phyloP scores from a whole-genome alignment of 2,888 invertebrate genomes.

The Melanostoma scalare region DNA sequence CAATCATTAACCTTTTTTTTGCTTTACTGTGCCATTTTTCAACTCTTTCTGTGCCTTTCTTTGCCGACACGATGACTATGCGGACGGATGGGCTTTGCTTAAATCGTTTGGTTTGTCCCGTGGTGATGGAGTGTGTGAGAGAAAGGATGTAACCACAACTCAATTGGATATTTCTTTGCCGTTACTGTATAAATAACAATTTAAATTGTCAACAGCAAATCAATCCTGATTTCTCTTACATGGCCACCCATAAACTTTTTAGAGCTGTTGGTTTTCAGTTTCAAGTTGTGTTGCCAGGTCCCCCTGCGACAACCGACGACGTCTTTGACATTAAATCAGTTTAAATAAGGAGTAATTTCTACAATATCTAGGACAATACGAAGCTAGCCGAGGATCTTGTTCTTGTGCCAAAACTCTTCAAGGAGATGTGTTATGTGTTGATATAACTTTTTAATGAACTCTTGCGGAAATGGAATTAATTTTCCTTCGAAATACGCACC shows the following conservation, averaged over 20 bases:
- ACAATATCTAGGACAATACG: background rate
- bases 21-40: constrained; percentile 3
- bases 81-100: background rate
- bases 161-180: background rate
- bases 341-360: constrained; percentile 31
- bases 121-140: background rate
- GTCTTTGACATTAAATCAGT: background rate
- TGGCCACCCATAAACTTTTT: constrained; percentile 2
- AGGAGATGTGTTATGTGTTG: constrained; percentile 35
- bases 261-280: background rate
- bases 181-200: constrained; percentile 36
- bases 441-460: constrained; percentile 69
- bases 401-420: constrained; percentile 41
- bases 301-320: too few species aligned
- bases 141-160: background rate
- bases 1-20: constrained; percentile 17
- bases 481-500: constrained; percentile 59
- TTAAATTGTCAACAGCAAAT: constrained; percentile 42
- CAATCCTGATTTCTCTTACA: constrained; percentile 38
- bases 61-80: background rate
- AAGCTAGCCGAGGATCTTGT: background rate
- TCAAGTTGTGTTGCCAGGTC: background rate
- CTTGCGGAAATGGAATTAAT: constrained; percentile 64
- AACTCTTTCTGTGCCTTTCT: background rate
- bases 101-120: background rate